Conservation (phyloP, 2,797 vertebrate species). For the Diceros bicornis region DNA sequence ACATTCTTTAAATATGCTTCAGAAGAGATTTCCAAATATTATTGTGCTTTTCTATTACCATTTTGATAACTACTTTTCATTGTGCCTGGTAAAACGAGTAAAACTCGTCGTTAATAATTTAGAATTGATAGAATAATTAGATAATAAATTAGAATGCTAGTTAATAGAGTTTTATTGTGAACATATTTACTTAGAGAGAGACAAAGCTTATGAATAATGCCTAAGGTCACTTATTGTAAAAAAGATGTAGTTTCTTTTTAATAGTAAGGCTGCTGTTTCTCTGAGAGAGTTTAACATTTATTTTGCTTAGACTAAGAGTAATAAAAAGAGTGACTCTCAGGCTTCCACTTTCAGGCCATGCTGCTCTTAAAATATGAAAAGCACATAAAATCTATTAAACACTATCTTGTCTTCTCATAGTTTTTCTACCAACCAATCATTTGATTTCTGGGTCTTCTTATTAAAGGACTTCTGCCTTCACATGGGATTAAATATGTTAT, state of each 20-base stretch:
- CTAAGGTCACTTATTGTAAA: background rate
- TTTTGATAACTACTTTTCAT: background rate
- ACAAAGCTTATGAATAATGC: background rate
- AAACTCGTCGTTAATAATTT: background rate
- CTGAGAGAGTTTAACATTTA: background rate
- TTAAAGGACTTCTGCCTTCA: background rate
- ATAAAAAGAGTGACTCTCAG: background rate
- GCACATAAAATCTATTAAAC: background rate
- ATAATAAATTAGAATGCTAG: background rate
- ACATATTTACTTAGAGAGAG: background rate
- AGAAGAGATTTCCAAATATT: background rate
- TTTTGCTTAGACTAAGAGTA: background rate
- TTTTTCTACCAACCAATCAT: background rate
- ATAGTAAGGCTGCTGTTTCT: background rate
- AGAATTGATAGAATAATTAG: background rate
- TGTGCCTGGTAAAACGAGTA: background rate
- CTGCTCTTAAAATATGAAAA: background rate
- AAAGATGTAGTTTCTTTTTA: background rate
- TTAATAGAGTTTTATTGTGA: background rate
- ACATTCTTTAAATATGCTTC: background rate
- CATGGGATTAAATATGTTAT: background rate
- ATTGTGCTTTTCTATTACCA: background rate
- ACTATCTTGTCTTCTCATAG: background rate
- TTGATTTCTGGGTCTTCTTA: background rate
- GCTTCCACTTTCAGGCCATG: background rate